phyloP scores from a whole-genome alignment of 2,888 invertebrate species.

The Hydroisotoma schaefferi region DNA sequence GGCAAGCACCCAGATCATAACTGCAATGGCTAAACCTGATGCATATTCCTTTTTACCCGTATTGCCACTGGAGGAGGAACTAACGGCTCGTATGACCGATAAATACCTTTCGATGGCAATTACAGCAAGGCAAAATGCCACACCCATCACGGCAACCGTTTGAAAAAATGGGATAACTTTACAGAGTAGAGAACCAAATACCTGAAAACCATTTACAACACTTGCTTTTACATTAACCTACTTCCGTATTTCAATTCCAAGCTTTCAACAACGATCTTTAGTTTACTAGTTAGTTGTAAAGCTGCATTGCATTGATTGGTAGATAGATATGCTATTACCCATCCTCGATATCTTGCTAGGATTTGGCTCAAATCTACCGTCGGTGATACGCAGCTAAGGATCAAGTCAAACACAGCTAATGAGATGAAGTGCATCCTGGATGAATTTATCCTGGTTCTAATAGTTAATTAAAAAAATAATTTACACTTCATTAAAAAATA shows the following conservation, averaged over 20 bases:
- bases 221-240: too few relatives aligned
- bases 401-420: conserved; percentile 32
- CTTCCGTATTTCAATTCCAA: too few relatives aligned
- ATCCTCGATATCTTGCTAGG: conserved; percentile 18
- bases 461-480: not conserved
- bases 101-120: conserved; percentile 41
- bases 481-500: not conserved
- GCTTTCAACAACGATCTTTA: conserved; percentile 16
- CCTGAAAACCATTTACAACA: conserved; percentile 23
- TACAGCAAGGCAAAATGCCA: conserved; percentile 31
- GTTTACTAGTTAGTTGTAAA: conserved; percentile 11
- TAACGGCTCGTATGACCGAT: conserved; percentile 28
- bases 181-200: conserved; percentile 36
- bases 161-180: conserved; percentile 34
- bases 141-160: conserved; percentile 29
- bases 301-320: not conserved
- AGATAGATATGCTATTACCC: conserved; percentile 14
- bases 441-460: conserved; percentile 26
- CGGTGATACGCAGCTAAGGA: conserved; percentile 23
- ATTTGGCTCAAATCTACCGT: conserved; percentile 20
- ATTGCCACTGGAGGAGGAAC: too few relatives aligned
- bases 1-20: conserved; percentile 17
- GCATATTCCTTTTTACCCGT: not conserved
- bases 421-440: conserved; percentile 35
- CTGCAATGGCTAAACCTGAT: not conserved